Evolutionary conservation across 2,888 invertebrate genomes (phyloP), one percentile per base, ranked within the genome.

Genomic region (Orgyia antiqua): DNA sequence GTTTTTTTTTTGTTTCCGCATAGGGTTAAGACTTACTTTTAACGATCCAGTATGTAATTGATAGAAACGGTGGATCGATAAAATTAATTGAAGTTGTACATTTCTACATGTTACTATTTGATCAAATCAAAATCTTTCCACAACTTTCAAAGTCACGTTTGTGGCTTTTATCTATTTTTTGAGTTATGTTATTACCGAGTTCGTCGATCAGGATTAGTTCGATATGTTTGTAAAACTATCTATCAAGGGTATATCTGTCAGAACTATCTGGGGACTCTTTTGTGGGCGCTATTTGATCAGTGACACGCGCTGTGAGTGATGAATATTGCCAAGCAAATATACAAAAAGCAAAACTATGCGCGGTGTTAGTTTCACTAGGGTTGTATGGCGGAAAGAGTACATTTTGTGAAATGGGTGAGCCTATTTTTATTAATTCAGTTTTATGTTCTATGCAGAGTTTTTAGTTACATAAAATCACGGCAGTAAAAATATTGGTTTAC

Each of bases 311-410:
- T 57, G 80, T 84, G 86, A 86, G 79, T 80, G 86, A 86, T 86
- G 84, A 84, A 86, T 86, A 86, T 86, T 83, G 86, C 77, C 73
- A 71, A 58, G 79, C 80, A 86, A 86, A 86, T 86, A 84, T 86
- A 83, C 80, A 82, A 73, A 83, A 83, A 80, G 84, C 82, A 82
- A 77, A 84, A 86, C 86, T 86, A 83, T 74, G 63, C 40, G 67
- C 58, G 82, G 82, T 83, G 68, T 84, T 68, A 67, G 76, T 86
- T 86, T 73, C 86, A 82, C 72, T 73, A 57, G 79, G 80, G 77
- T 75, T 59, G 60, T 52, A 39, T 47, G 39, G 47, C 39, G 45
- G 49, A 57, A 51, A 58, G 62, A 66, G 53, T 58, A 48, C 38
- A 43, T 45, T 50, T 40, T 40, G 45, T 42, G 52, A 59, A 62